These are phyloP conservation scores for Protonemura montana DNA, from an alignment of 2,888 invertebrate genomes.

Conservation along the genomic window DNA sequence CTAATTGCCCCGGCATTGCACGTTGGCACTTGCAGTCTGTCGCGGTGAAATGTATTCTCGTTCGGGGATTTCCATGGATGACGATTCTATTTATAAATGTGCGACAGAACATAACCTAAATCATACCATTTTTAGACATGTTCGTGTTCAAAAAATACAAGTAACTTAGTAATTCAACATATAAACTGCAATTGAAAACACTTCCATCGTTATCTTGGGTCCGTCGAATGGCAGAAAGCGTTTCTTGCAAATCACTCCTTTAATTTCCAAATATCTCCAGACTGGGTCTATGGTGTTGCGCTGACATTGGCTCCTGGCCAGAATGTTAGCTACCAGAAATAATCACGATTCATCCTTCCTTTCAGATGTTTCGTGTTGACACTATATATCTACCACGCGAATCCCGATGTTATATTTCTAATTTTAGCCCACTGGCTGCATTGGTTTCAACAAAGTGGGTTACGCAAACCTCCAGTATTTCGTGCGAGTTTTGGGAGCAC, in stretches of 20 bases:
- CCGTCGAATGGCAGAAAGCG: no score
- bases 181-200: no score
- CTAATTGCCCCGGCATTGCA: neutral
- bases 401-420: neutral
- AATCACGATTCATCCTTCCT: conserved; percentile 1
- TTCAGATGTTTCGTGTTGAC: neutral
- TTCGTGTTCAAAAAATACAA: no score
- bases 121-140: neutral
- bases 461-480: neutral
- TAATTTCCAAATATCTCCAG: neutral
- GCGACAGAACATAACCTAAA: conserved; percentile 19
- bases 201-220: no score
- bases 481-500: neutral
- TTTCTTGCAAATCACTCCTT: neutral
- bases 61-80: neutral
- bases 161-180: no score
- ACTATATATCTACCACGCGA: neutral
- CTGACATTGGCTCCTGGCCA: conserved; percentile 20
- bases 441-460: neutral
- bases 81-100: neutral
- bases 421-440: neutral
- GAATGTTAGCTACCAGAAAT: neutral
- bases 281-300: neutral
- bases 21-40: neutral
- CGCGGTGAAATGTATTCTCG: neutral